phyloP scores from a whole-genome alignment of 2,113 vertebrate species.

The Rhinoptilus africanus region DNA sequence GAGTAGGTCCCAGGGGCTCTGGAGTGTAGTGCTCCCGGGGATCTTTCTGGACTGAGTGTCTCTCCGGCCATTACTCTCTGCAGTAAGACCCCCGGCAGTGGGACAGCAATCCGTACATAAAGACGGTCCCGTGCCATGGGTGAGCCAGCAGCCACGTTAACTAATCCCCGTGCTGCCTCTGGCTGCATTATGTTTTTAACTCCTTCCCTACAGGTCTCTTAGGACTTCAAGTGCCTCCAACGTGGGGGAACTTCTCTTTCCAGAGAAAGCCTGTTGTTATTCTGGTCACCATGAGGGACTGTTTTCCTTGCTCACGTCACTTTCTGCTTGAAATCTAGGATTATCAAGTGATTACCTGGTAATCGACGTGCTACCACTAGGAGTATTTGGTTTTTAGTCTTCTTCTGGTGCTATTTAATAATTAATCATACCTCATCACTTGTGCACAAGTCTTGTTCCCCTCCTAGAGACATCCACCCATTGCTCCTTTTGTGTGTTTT shows the following conservation, averaged over 20 bases:
- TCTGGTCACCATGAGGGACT: fast-evolving
- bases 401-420: neutral
- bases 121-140: too few species aligned
- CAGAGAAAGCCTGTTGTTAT: neutral
- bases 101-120: fast-evolving
- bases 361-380: neutral
- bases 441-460: neutral
- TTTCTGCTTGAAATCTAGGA: neutral
- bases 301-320: neutral
- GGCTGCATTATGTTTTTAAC: neutral
- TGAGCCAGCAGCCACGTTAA: neutral
- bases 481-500: neutral
- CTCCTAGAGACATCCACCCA: neutral
- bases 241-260: neutral
- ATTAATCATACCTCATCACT: neutral
- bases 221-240: neutral
- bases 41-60: neutral
- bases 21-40: neutral
- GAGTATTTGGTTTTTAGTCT: neutral
- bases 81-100: neutral
- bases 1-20: neutral
- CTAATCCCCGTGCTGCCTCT: neutral
- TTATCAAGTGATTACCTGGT: neutral
- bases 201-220: neutral
- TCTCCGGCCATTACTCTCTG: fast-evolving